Conservation (phyloP, 2,113 vertebrate genomes). For the Larimichthys crocea region DNA sequence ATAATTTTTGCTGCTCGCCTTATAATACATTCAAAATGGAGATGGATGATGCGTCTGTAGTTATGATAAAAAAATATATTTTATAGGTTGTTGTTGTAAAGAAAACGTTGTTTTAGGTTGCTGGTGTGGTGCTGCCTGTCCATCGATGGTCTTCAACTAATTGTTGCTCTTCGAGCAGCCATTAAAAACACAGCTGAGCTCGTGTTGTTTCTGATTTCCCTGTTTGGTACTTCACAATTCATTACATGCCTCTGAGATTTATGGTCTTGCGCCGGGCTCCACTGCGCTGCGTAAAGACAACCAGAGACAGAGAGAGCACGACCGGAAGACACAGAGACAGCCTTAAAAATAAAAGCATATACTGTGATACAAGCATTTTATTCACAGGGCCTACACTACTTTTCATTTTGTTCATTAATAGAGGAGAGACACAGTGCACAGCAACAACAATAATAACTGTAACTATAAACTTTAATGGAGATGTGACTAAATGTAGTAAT, state of each 20-base stretch:
- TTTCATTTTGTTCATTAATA: too few species aligned
- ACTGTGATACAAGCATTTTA: neutral
- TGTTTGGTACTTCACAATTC: slow-evolving; percentile 27
- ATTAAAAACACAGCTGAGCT: neutral
- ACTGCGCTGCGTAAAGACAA: slow-evolving; percentile 45
- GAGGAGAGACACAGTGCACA: too few species aligned
- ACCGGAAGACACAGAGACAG: slow-evolving; percentile 13
- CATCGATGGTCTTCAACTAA: slow-evolving; percentile 9
- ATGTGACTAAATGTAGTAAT: too few species aligned
- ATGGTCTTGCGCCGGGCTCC: slow-evolving; percentile 48
- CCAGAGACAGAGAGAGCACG: neutral
- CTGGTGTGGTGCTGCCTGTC: neutral
- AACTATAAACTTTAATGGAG: too few species aligned
- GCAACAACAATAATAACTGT: too few species aligned
- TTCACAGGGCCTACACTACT: too few species aligned
- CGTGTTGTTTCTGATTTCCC: slow-evolving; percentile 13
- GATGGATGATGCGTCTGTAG: neutral
- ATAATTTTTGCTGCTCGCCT: neutral
- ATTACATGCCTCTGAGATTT: slow-evolving; percentile 36
- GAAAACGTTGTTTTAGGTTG: neutral
- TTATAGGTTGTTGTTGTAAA: neutral
- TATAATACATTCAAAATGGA: slow-evolving; percentile 48
- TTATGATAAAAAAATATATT: neutral
- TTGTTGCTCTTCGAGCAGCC: neutral
- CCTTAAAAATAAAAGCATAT: slow-evolving; percentile 52